Percentiles rank a stretch among this genome's conserved stretches.
Conservation (phyloP, 2,888 invertebrate genomes). For the Polymixis lichenea region DNA sequence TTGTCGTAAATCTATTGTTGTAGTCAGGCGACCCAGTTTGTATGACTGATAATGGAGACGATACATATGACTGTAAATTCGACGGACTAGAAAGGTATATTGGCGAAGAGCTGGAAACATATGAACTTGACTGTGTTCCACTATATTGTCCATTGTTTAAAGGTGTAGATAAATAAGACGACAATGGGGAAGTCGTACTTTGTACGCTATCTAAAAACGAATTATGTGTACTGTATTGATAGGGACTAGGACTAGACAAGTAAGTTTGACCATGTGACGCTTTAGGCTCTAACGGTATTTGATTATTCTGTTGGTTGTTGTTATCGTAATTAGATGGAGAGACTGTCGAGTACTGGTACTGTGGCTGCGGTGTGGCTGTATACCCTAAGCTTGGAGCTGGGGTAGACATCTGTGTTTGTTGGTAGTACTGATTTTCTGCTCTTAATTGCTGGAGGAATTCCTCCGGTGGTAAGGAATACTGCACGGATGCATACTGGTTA, state of each 20-base stretch:
- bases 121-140: slow-evolving; percentile 81
- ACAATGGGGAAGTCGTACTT: slow-evolving; percentile 82
- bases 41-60: slow-evolving; percentile 82
- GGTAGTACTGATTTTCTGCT: slow-evolving; percentile 83
- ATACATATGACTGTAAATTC: slow-evolving; percentile 82
- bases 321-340: slow-evolving; percentile 78
- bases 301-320: slow-evolving; percentile 77
- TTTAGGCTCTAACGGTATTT: slow-evolving; percentile 80
- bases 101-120: slow-evolving; percentile 86
- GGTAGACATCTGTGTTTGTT: slow-evolving; percentile 80
- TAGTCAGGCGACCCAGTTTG: slow-evolving; percentile 83
- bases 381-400: slow-evolving; percentile 81
- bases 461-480: slow-evolving; percentile 88
- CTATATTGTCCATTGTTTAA: slow-evolving; percentile 81
- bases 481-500: slow-evolving; percentile 87
- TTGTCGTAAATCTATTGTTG: slow-evolving; percentile 78
- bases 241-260: slow-evolving; percentile 75
- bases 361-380: slow-evolving; percentile 85
- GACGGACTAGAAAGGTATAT: slow-evolving; percentile 83
- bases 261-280: slow-evolving; percentile 75
- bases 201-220: slow-evolving; percentile 78
- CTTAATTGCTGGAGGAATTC: slow-evolving; percentile 87
- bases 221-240: slow-evolving; percentile 80
- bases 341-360: slow-evolving; percentile 84
- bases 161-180: slow-evolving; percentile 82